Evolutionary conservation across 64 coral and sea anemone genomes (phyloP), one percentile per base, ranked within the genome.

Genomic region (Cladopsammia gracilis): DNA sequence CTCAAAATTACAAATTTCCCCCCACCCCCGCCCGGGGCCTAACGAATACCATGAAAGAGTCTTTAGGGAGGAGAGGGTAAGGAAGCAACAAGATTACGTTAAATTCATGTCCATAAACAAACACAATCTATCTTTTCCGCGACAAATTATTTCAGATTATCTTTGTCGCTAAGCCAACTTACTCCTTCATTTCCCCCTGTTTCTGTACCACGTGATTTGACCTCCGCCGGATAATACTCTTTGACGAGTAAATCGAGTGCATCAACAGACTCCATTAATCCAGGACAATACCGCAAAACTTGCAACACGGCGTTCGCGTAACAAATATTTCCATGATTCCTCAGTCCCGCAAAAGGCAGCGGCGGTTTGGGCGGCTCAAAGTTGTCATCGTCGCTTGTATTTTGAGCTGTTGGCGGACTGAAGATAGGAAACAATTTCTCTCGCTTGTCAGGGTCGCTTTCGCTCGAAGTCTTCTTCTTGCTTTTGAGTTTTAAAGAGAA

Each of bases 221-320:
- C 26, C 25, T 50, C 72, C 22, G 48, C 22, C 2, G 67, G 50
- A 45, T 10, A 74, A 12, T 44, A 10, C 19, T 75, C 44, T 82
- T 25, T 82, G 46, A 91, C 20, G 19, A 47, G 77, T 16, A 61
- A 86, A 79, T 82, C 78, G 48, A 80, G 70, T 70, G 71, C 25
- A n/a, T 26, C 52, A 58, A 99, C 77, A 89, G 94, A 88, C 54
- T 89, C 76, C 13, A 74, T 51, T 85, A 99, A 94, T 3, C 92
- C 98, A 3, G 98, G 94, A 48, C 98, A 99, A 89, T 87, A 57
- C 6, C 98, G 87, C 46, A 99, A 80, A 50, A 99, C 98, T 85
- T 99, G 98, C 58, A 99, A 59, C 10, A 99, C 92, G 22, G 98
- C 98, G 91, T 99, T 99, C 25, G 95, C 91, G 76, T 96, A 99